Base-by-base conservation (phyloP, 2,113 vertebrate genomes). In the Excalfactoria chinensis region DNA sequence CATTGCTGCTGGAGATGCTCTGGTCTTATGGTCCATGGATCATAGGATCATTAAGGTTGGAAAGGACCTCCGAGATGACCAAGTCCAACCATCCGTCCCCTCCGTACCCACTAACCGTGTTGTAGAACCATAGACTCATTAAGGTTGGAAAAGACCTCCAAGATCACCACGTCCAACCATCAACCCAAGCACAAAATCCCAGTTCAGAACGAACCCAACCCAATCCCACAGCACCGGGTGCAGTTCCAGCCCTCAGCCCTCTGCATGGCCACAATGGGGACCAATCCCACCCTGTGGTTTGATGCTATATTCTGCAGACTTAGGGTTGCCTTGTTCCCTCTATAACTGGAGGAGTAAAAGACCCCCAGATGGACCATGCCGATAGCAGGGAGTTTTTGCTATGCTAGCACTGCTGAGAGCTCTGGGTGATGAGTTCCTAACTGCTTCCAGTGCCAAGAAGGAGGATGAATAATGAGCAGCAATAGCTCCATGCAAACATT, bases 351-450 rank as follows among this genome's bases (percentile, higher is more conserved):
- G 51, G 41, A 16, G 63, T 13, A 35, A 44, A 32, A 11, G 48
- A 32, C 49, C 86, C 41, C n/a, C 12, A 9, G 43, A 41, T 0
- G 1, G 64, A 3, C 9, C 41, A 26, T 0, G 2, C 15, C 3
- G n/a, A 8, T 35, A n/a, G 10, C 7, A 3, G 23, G 74, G 32
- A 20, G 3, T 32, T 76, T 67, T 13, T 51, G 11, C 82, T 17
- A 1, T 32, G 26, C 37, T 60, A 2, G 3, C 0, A 1, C 40
- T 64, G 43, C 34, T 5, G 25, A 34, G 30, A 87, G 46, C 59
- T 32, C 23, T 22, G 43, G 25, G 4, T 28, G 66, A 53, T 46
- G n/a, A 53, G 34, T 56, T 75, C 83, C 90, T 64, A 14, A 32
- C 41, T 7, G 6, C 76, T 95, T 49, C 76, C 69, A n/a, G 25